Evolutionary conservation across 2,113 vertebrate genomes (phyloP), one percentile per base, ranked within the genome.

Genomic region (Elephas maximus): DNA sequence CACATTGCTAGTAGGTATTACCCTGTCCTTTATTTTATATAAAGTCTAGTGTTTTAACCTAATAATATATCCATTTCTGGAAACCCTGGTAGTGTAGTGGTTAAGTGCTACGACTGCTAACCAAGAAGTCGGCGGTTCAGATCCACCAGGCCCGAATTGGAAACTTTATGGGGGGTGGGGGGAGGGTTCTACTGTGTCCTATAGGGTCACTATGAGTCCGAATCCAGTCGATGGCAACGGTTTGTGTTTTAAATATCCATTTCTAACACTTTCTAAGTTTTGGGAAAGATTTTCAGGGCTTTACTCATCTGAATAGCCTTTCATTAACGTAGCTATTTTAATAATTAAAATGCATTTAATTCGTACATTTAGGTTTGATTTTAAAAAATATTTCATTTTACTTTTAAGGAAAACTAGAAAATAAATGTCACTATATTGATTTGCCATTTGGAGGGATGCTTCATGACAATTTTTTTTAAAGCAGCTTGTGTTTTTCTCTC

Each of bases 401-500:
- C 8, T 77, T 91, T 96, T 69, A 91, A 87, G 63, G 57, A 51
- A 76, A 95, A 90, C 63, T 45, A 37, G 21, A 88, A 86, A 86
- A 28, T 69, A 69, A 57, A 65, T 26, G 26, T 53, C 53, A 37
- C 20, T 24, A 17, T 20, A 9, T 69, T 44, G 8, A 8, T 67
- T 91, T 94, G 63, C 53, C 24, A 7, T 84, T 79, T 33, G 69
- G 93, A 96, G 89, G 63, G 6, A 18, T 73, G n/a, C 48, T 28
- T 41, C 26, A 1, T 1, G 51, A 74, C 60, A 67, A 14, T 45
- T 41, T 84, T 96, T 97, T 86, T 86, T 24, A 30, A 94, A 89
- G 57, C 76, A 26, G 37, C 86, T 21, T 69, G 10, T 60, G 21
- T 91, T 96, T 85, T 92, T 96, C 98, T 95, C 96, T 93, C 73